Evolutionary conservation across 1,140 invertebrate species (phyloP), one percentile per base, ranked within the genome.

Genomic region (Adoxophyes honmai): DNA sequence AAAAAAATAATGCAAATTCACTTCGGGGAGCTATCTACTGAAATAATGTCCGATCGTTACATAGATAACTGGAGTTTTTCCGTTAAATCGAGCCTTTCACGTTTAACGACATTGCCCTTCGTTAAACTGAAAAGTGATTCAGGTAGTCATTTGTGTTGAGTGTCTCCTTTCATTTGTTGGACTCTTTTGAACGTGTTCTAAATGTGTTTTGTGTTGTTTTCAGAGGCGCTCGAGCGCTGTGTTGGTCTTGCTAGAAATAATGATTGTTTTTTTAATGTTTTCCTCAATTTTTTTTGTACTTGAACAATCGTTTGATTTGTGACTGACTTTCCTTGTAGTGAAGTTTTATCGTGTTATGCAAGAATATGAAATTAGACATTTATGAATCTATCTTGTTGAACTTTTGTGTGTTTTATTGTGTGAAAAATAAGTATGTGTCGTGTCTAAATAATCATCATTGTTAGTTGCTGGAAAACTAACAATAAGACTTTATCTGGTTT

Each of bases 1-100:
- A 83, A 85, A 83, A 48, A 84, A 86, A 81, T 83, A 84, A 85
- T 81, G 84, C 77, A 83, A 79, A 85, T 87, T 87, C 81, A 87
- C 81, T 81, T 57, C 66, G 61, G 39, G 58, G 60, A 59, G 60
- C 64, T 67, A 60, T 73, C 66, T 57, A 65, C 60, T 38, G 59
- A 56, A 73, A 72, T 78, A 82, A 86, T 74, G 76, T 63, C 62
- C 68, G 75, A 84, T 85, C 84, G 77, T 82, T 83, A 78, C 71
- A 75, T 70, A 70, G 81, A 86, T 84, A 86, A 85, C 61, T 16
- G 60, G 70, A 81, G 74, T 82, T 81, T 84, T 81, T 77, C 72
- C 70, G 70, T 75, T 78, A 80, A 85, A 78, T 78, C 79, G 75
- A 69, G 70, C 67, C 65, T 70, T 63, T 75, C 67, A 68, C 73